Percentiles rank a stretch among this genome's conserved stretches.
These are phyloP conservation scores for Calliphora vomitoria DNA, from an alignment of 2,888 invertebrate species.

Conservation along the genomic window DNA sequence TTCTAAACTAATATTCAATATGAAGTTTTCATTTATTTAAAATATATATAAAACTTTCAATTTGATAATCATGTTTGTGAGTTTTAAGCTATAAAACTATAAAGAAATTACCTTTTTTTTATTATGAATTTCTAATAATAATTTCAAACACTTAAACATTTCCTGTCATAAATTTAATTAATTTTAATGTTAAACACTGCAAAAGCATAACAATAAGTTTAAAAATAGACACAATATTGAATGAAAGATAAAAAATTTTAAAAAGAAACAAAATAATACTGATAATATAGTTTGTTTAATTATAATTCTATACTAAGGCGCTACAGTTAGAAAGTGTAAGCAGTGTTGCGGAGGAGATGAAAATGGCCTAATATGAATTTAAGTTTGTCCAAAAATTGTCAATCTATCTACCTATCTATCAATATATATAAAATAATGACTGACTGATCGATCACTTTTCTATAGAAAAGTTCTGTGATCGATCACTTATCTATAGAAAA, in stretches of 20 bases:
- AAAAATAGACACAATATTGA: background rate
- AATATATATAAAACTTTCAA: constrained; percentile 51
- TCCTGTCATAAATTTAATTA: constrained; percentile 82
- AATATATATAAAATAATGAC: no score
- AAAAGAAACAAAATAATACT: background rate
- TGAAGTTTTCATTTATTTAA: background rate
- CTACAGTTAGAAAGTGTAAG: background rate
- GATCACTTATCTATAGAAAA: no score
- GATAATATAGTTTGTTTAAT: background rate
- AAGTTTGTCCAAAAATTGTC: no score
- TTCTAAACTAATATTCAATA: constrained; percentile 12
- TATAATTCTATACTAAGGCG: background rate
- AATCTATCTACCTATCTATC: no score
- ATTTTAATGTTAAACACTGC: constrained; percentile 70
- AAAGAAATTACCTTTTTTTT: constrained; percentile 18
- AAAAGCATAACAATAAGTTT: constrained; percentile 71
- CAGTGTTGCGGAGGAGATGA: background rate
- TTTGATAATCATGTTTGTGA: constrained; percentile 11
- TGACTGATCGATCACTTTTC: no score
- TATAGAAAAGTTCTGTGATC: no score
- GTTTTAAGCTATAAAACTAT: background rate
- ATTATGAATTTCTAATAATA: constrained; percentile 57
- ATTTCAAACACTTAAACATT: constrained; percentile 78
- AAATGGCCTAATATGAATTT: no score
- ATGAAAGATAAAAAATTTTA: constrained; percentile 14